Percentiles rank a stretch among this genome's conserved stretches.
These are phyloP conservation scores for Ophiodon elongatus DNA, from an alignment of 2,113 vertebrate genomes.

Conservation along the genomic window DNA sequence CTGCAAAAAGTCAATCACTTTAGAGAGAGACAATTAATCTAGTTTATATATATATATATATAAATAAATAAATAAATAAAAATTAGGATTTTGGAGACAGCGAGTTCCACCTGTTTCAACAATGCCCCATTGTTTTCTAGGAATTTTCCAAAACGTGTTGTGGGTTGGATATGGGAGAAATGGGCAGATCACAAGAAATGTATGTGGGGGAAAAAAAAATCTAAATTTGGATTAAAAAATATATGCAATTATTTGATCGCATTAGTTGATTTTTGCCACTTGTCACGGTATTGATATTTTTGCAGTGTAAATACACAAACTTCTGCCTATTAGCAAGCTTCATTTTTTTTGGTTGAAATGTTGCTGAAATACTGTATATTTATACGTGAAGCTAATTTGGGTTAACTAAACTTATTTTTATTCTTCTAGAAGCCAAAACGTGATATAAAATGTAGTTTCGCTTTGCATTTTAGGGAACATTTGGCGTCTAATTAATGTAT, in stretches of 20 bases:
- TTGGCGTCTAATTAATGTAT: background rate
- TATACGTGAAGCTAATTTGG: background rate
- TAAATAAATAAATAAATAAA: background rate
- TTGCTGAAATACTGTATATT: background rate
- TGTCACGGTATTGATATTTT: background rate
- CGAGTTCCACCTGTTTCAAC: background rate
- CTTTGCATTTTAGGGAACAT: background rate
- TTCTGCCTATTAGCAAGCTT: background rate
- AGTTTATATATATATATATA: too few relatives aligned
- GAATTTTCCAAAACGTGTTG: background rate
- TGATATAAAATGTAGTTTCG: background rate
- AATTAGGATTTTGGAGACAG: background rate
- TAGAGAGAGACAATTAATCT: conserved; percentile 2
- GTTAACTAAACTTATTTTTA: background rate
- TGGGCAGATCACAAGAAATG: background rate
- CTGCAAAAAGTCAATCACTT: conserved; percentile 50
- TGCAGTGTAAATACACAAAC: background rate
- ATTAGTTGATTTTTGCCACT: background rate
- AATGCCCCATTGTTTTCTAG: conserved; percentile 5
- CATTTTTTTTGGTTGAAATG: background rate
- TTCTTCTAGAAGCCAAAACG: background rate
- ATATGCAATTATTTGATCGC: background rate
- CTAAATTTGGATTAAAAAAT: conserved; percentile 6
- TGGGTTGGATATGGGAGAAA: background rate
- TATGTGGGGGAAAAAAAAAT: too few relatives aligned